Evolutionary conservation across 2,888 invertebrate genomes (phyloP), one percentile per base, ranked within the genome.

Genomic region (Hirtodrosophila alboralis): DNA sequence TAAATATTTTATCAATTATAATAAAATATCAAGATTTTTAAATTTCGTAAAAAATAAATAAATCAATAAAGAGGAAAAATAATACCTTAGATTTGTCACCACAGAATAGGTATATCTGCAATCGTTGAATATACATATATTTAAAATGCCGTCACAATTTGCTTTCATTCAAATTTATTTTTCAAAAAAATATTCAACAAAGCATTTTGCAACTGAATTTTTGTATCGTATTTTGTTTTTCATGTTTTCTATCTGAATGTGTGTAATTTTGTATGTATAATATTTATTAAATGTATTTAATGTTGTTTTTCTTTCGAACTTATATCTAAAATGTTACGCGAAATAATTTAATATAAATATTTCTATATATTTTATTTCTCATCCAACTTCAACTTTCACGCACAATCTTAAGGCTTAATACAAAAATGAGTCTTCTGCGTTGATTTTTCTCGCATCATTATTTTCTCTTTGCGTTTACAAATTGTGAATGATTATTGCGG

Each of bases 101-200:
- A n/a, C n/a, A n/a, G n/a, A 18, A 18, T 18, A 1, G 3, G 3
- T 3, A 18, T 18, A 18, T 18, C 2, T 5, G 18, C 18, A 18
- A 18, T 18, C 18, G 5, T n/a, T n/a, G 18, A 5, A 18, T 1
- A 5, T 18, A 30, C 10, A 41, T 12, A 8, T n/a, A 23, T 40
- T 4, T 2, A 26, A n/a, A 27, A 34, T 21, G 9, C 13, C 1
- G 4, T 21, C 7, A 23, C 1, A 10, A 18, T 26, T 26, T 53
- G 57, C 40, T 59, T 77, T 72, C 37, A 59, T 53, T 9, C 49
- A 62, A 44, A 33, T 75, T 81, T 75, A 66, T 68, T 71, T 75
- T 59, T 57, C 54, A 61, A 66, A 84, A 83, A 84, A 78, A 73
- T 69, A 63, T 75, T 69, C 64, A 83, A 83, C 75, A 83, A 80